These are phyloP conservation scores for Galerucella nymphaeae DNA, from an alignment of 2,888 invertebrate genomes.

Conservation along the genomic window DNA sequence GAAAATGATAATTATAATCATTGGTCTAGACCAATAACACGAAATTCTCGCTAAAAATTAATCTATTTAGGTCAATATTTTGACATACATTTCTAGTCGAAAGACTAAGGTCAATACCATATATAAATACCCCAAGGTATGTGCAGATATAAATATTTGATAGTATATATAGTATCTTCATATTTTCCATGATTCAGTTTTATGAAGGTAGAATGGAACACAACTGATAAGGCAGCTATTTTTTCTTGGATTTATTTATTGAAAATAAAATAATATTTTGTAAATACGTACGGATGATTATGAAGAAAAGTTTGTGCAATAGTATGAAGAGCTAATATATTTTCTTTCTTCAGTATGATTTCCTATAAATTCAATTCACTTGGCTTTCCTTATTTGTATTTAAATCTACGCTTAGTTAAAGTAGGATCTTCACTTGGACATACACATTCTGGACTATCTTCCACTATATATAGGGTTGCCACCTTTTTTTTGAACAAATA, in stretches of 20 bases:
- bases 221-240: not conserved
- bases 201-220: not conserved
- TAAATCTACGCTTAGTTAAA: too few relatives aligned
- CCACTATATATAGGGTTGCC: too few relatives aligned
- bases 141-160: not conserved
- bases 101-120: not conserved
- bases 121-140: not conserved
- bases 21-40: slow-evolving; percentile 7
- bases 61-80: not conserved
- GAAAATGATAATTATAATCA: slow-evolving; percentile 1
- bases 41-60: not conserved
- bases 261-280: not conserved
- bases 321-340: too few relatives aligned
- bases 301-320: too few relatives aligned
- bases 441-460: too few relatives aligned
- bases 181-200: not conserved
- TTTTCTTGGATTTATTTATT: not conserved
- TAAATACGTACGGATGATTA: too few relatives aligned
- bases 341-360: too few relatives aligned
- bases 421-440: too few relatives aligned
- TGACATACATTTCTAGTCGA: not conserved
- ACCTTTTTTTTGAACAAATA: too few relatives aligned
- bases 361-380: too few relatives aligned
- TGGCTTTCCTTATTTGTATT: too few relatives aligned
- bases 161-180: not conserved